Evolutionary conservation across 2,888 invertebrate genomes (phyloP), one percentile per base, ranked within the genome.

Genomic region (Drepana falcataria): DNA sequence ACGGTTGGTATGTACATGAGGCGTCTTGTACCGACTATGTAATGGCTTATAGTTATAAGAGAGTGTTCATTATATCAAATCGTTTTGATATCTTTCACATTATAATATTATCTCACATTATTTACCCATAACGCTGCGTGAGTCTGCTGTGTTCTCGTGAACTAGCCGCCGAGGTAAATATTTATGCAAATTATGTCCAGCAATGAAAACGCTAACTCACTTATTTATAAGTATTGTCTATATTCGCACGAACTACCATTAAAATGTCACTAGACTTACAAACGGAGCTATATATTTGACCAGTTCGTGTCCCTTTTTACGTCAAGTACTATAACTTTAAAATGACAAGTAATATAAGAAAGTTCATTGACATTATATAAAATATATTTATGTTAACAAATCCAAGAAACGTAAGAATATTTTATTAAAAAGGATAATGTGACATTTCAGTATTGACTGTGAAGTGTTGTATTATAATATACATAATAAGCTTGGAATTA

Each of bases 61-160:
- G 74, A 74, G 77, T 71, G 60, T 64, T 66, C 65, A 65, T 73
- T 69, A 71, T 65, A 62, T 66, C 68, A 66, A 67, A 77, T 71
- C 61, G 63, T 68, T 69, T 53, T 63, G 63, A 60, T 60, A 66
- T 68, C 59, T 61, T 63, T 55, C 44, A 40, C 40, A 40, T 40
- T 3, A 40, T 40, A 21, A 21, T 21, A 44, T 6, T 44, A 6
- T 44, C 44, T 44, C 44, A 44, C 34, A 53, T 48, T 53, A 53
- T 48, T 53, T 53, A 34, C 34, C 48, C 48, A 53, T 48, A 48
- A 48, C 7, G 33, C 40, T 33, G 44, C 44, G 9, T 44, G 44
- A 44, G 44, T 9, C 44, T 44, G 9, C 9, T 44, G 44, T 9
- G 9, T 44, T 37, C 37, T 37, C 37, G 37, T 37, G 37, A 37